Evolutionary conservation across 2,888 invertebrate genomes (phyloP).

Genomic region (Thalpophila matura): DNA sequence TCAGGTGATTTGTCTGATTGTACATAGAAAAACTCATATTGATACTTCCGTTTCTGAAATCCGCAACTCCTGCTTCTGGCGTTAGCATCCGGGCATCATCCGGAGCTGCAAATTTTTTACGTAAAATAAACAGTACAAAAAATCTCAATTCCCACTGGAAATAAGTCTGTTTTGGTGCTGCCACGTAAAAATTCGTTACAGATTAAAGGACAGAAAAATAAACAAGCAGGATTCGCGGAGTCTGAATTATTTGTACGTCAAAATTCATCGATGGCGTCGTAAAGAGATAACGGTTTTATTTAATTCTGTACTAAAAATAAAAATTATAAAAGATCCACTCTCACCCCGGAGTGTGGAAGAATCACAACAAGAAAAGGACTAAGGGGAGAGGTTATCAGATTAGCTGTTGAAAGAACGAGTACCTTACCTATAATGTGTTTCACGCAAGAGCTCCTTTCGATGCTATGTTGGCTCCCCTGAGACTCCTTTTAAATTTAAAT

Average conservation of each 20-base stretch:
- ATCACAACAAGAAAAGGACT: too few species aligned
- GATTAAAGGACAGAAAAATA: slow-evolving; percentile 60
- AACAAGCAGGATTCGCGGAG: slow-evolving; percentile 41
- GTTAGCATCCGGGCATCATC: slow-evolving; percentile 17
- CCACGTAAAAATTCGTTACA: slow-evolving; percentile 53
- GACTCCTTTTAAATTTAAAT: too few species aligned
- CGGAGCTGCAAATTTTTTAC: slow-evolving; percentile 28
- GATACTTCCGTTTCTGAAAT: slow-evolving; percentile 6
- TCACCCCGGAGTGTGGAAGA: background rate
- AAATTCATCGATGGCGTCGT: slow-evolving; percentile 52
- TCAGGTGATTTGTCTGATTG: too few species aligned
- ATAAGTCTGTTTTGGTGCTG: slow-evolving; percentile 47
- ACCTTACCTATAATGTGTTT: too few species aligned
- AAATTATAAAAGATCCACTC: slow-evolving; percentile 26
- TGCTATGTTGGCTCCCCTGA: too few species aligned
- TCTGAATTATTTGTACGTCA: slow-evolving; percentile 52
- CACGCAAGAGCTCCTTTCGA: too few species aligned
- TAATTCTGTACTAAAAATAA: background rate
- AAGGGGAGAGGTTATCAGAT: too few species aligned
- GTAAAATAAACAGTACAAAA: slow-evolving; percentile 46
- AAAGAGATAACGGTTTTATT: slow-evolving; percentile 54
- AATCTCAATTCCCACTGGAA: slow-evolving; percentile 36
- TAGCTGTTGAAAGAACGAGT: too few species aligned
- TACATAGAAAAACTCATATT: background rate
- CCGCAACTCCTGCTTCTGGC: slow-evolving; percentile 1